Conservation (phyloP, 2,888 invertebrate genomes). For the Catocala fraxini region DNA sequence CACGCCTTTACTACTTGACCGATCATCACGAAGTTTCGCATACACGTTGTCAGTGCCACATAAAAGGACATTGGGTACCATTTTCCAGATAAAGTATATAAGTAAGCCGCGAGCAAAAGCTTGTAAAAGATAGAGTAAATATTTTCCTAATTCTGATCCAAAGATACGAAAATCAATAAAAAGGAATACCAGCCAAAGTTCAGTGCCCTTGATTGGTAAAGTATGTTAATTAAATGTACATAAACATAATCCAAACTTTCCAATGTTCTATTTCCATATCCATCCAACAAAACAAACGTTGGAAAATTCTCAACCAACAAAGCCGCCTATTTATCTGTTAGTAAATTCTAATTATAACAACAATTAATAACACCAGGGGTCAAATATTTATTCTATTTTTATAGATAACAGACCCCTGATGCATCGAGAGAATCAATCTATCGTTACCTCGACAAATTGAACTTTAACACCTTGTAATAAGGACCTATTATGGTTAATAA, state of each 20-base stretch:
- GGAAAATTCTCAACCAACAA: conserved; percentile 38
- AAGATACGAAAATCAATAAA: too few species aligned
- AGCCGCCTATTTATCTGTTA: conserved; percentile 29
- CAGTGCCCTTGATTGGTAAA: too few species aligned
- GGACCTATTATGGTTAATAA: conserved; percentile 3
- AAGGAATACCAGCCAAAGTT: too few species aligned
- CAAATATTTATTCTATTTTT: conserved; percentile 50
- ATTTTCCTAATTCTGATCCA: too few species aligned
- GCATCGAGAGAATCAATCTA: conserved; percentile 17
- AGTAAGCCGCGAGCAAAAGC: too few species aligned
- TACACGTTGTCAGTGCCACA: too few species aligned
- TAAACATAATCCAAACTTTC: conserved; percentile 24
- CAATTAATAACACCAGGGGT: conserved; percentile 47
- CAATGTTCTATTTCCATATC: conserved; percentile 20
- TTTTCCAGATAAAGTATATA: too few species aligned
- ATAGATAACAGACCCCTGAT: conserved; percentile 32
- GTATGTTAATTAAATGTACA: background rate
- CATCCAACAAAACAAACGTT: conserved; percentile 10
- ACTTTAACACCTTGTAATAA: conserved; percentile 17
- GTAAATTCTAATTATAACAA: conserved; percentile 51
- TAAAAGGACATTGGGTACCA: too few species aligned
- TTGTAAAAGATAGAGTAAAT: too few species aligned
- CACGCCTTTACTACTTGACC: too few species aligned
- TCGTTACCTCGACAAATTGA: conserved; percentile 1
- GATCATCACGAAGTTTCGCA: too few species aligned